Base-by-base conservation (phyloP, 2,888 invertebrate species). In the Calameuta idolon region DNA sequence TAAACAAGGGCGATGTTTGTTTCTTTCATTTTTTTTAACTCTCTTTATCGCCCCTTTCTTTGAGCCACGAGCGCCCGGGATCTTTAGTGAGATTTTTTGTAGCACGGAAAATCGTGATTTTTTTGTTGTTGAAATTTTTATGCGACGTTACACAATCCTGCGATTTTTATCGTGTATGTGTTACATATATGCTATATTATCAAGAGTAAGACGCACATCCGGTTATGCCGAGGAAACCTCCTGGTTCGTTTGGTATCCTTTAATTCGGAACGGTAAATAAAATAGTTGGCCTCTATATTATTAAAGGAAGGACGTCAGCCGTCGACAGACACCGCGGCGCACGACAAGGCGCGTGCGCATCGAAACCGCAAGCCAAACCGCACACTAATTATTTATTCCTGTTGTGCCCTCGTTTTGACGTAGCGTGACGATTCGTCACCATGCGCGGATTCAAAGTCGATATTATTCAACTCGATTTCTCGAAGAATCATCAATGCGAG, bases 311-410 rank as follows among this genome's bases (percentile, higher is more conserved):
- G 69, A 82, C 79, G 79, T 81, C 79, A 81, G 82, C 75, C 79
- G 76, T 81, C 83, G 83, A 87, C 85, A 83, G 81, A 76, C 81
- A 78, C 71, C 82, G 78, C 71, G 31, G 79, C 79, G 79, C 79
- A 80, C 77, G 85, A 85, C 81, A 83, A 80, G 85, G 82, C 88
- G 89, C 89, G 89, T 87, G 90, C 86, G 84, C 85, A 75, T 76
- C 79, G 83, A 81, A 89, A 89, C 90, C 89, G 83, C 89, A 87
- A 83, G 77, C 83, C 78, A 86, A 87, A 87, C 90, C 89, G 83
- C 90, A 89, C 84, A 83, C 81, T 89, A 89, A 89, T 89, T 89
- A 89, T 89, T 90, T 85, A 86, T 87, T 86, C 84, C 82, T 77
- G 81, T 86, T 86, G 81, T 84, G 82, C 82, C 84, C 86, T 86